phyloP scores from a whole-genome alignment of 2,113 vertebrate species.

The Cyanoderma ruficeps region DNA sequence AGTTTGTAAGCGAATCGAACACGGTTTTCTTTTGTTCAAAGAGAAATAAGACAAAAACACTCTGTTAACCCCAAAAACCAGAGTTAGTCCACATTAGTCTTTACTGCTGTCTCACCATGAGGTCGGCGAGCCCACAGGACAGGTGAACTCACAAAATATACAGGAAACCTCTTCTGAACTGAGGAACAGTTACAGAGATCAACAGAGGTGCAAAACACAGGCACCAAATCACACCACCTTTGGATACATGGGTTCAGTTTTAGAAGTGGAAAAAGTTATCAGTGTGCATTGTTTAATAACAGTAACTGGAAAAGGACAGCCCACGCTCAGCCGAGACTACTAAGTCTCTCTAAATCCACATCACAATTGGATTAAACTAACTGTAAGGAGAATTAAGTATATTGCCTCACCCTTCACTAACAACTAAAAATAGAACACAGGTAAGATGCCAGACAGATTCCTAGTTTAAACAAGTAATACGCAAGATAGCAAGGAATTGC shows the following conservation, averaged over 20 bases:
- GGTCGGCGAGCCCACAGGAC: background rate
- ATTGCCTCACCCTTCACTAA: background rate
- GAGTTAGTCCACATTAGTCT: background rate
- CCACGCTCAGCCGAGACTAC: background rate
- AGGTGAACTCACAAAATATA: background rate
- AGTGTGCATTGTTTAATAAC: background rate
- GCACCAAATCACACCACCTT: background rate
- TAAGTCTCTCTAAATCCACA: constrained; percentile 42
- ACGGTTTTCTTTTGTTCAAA: background rate
- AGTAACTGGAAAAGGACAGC: background rate
- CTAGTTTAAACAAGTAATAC: background rate
- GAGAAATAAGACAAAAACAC: background rate
- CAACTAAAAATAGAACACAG: constrained; percentile 29
- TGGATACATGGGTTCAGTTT: background rate
- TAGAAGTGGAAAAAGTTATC: background rate
- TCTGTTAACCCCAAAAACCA: background rate
- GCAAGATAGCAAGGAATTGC: background rate
- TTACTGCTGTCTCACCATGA: background rate
- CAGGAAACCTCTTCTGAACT: background rate
- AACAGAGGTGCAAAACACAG: background rate
- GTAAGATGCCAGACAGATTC: background rate
- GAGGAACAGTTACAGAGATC: background rate
- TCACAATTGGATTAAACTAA: constrained; percentile 64
- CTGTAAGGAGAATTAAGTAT: constrained; percentile 27
- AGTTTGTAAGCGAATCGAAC: background rate